phyloP scores from a whole-genome alignment of 1,140 invertebrate species.

The Epicauta chinensis region DNA sequence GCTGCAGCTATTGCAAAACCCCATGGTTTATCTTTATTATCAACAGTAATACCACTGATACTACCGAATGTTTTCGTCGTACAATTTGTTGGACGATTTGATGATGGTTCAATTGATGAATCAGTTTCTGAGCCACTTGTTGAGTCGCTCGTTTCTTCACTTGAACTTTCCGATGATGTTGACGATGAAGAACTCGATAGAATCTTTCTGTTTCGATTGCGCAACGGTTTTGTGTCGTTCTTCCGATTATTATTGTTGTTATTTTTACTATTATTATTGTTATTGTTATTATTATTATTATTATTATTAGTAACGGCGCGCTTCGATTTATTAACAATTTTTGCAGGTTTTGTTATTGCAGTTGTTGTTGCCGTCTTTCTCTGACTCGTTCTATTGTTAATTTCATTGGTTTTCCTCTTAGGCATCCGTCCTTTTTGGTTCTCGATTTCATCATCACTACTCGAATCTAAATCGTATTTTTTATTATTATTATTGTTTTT shows the following conservation, averaged over 20 bases:
- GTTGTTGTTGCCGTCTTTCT: too few species aligned
- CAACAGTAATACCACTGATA: constrained; percentile 43
- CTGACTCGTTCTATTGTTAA: not conserved
- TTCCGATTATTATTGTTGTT: not conserved
- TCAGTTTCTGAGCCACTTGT: constrained; percentile 40
- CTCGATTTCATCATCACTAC: not conserved
- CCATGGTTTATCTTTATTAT: constrained; percentile 54
- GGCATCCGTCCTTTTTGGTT: not conserved
- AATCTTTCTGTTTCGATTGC: not conserved
- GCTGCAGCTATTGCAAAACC: constrained; percentile 68
- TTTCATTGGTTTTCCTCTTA: not conserved
- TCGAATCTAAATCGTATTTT: not conserved
- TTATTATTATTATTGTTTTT: constrained; percentile 10
- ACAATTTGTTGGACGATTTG: constrained; percentile 1
- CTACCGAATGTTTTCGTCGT: constrained; percentile 45
- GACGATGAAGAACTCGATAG: not conserved
- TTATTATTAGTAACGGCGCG: too few species aligned
- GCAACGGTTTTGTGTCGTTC: not conserved
- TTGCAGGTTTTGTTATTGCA: too few species aligned
- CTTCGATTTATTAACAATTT: too few species aligned
- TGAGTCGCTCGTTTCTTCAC: constrained; percentile 40
- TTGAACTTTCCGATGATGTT: constrained; percentile 26
- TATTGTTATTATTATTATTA: not conserved
- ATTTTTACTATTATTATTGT: not conserved
- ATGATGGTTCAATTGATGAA: constrained; percentile 26